phyloP scores from a whole-genome alignment of 2,888 invertebrate genomes.

The Adelphocoris suturalis region DNA sequence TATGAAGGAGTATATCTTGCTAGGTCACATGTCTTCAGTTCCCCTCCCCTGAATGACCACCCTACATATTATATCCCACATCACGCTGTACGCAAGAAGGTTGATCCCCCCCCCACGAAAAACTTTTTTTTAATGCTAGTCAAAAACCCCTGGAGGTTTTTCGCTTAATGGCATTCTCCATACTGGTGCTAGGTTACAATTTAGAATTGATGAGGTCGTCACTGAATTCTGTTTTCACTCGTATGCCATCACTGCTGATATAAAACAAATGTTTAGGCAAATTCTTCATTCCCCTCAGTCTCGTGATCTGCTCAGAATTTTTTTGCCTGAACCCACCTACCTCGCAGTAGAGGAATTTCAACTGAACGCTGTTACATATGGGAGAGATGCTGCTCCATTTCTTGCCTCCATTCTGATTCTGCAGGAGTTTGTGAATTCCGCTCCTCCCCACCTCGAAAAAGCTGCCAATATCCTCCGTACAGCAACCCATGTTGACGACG shows the following conservation, averaged over 20 bases:
- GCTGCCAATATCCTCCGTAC: background rate
- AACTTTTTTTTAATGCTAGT: conserved; percentile 5
- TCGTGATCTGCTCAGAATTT: background rate
- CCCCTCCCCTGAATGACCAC: background rate
- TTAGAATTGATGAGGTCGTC: background rate
- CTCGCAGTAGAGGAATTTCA: background rate
- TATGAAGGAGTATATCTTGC: background rate
- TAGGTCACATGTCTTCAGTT: conserved; percentile 21
- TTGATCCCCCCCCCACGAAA: background rate
- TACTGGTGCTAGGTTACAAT: background rate
- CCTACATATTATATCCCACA: conserved; percentile 1
- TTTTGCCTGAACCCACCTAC: background rate
- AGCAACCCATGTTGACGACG: conserved; percentile 10
- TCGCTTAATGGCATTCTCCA: background rate
- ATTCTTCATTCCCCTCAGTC: background rate
- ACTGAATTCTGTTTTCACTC: background rate
- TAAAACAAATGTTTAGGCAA: conserved; percentile 14
- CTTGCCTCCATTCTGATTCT: background rate
- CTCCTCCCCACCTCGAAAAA: background rate
- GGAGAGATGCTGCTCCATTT: background rate
- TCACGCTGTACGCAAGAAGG: conserved; percentile 2
- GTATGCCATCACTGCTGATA: background rate
- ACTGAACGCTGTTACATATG: conserved; percentile 11
- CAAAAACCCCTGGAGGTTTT: background rate
- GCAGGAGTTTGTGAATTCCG: background rate